These are phyloP conservation scores for Penelope pileata DNA, from an alignment of 2,113 vertebrate genomes.

Conservation along the genomic window DNA sequence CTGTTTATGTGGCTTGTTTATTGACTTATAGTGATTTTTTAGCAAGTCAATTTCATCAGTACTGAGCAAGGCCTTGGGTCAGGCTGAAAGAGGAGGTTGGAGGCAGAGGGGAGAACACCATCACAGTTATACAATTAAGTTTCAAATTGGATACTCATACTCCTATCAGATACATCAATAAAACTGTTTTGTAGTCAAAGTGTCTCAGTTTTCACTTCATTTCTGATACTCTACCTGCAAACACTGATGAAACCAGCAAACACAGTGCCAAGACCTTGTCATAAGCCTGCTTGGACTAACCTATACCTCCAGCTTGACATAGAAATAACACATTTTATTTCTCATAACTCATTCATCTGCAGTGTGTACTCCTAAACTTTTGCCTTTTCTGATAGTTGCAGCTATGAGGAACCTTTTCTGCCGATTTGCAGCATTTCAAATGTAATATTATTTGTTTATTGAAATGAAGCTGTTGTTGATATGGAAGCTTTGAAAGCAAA, in stretches of 20 bases:
- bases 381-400: not conserved
- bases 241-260: not conserved
- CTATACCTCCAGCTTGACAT: accelerated
- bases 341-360: not conserved
- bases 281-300: not conserved
- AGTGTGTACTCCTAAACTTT: not conserved
- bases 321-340: not conserved
- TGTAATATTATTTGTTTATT: not conserved
- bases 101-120: not conserved
- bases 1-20: not conserved
- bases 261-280: not conserved
- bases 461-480: not conserved
- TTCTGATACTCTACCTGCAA: not conserved
- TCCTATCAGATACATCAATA: not conserved
- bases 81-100: not conserved
- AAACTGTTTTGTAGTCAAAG: not conserved
- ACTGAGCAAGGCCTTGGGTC: not conserved
- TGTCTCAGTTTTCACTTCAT: not conserved
- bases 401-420: not conserved
- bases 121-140: not conserved
- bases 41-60: not conserved
- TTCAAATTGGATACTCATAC: not conserved
- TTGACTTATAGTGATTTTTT: no score
- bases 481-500: not conserved
- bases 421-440: not conserved